phyloP scores from a whole-genome alignment of 2,888 invertebrate species.

The Nomada fabriciana region DNA sequence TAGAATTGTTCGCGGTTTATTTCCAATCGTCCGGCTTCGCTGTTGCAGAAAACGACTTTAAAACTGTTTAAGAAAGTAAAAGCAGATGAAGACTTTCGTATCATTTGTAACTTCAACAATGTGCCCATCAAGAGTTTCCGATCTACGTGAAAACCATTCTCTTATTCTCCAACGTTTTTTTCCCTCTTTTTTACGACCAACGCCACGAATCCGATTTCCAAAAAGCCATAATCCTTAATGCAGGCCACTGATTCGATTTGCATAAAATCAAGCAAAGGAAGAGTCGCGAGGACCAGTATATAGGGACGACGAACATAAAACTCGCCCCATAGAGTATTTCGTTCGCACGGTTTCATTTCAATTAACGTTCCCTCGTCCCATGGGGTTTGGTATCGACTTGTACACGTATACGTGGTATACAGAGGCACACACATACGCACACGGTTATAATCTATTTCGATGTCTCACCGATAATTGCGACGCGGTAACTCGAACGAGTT shows the following conservation, averaged over 20 bases:
- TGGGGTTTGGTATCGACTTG: slow-evolving; percentile 62
- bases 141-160: slow-evolving; percentile 4
- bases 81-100: background rate
- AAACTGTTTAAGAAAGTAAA: background rate
- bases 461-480: slow-evolving; percentile 80
- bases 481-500: slow-evolving; percentile 73
- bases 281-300: slow-evolving; percentile 13
- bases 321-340: slow-evolving; percentile 80
- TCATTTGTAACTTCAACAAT: background rate
- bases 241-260: slow-evolving; percentile 25
- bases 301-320: slow-evolving; percentile 69
- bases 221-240: slow-evolving; percentile 46
- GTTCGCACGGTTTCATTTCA: slow-evolving; percentile 84
- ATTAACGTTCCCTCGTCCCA: slow-evolving; percentile 80
- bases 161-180: background rate
- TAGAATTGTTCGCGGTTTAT: slow-evolving; percentile 20
- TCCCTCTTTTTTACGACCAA: background rate
- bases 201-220: slow-evolving; percentile 23
- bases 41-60: background rate
- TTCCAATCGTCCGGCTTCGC: background rate
- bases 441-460: slow-evolving; percentile 67
- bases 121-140: background rate
- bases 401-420: slow-evolving; percentile 3
- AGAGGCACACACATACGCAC: slow-evolving; percentile 25
- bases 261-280: slow-evolving; percentile 31